Evolutionary conservation across 53 echinoderm and acorn worm genomes (phyloP), one percentile per base, ranked within the genome.

Genomic region (Antedon mediterranea): DNA sequence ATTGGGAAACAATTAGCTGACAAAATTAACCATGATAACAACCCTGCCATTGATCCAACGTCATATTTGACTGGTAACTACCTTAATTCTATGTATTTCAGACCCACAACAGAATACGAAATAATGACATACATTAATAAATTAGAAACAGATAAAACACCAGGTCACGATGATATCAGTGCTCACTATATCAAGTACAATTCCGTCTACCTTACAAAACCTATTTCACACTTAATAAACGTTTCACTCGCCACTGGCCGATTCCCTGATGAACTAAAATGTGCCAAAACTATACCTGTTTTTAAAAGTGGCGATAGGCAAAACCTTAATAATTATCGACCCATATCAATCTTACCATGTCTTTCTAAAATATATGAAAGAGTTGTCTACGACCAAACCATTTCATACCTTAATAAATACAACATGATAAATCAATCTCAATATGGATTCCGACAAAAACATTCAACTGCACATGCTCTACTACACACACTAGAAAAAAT

Each of bases 341-440:
- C 57, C 57, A 57, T 57, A 57, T 57, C 57, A 57, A 57, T 57
- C 57, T 57, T 57, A 57, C 57, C 57, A n/a, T n/a, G 57, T 57
- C 57, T 57, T 57, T 57, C 57, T 15, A 57, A 57, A 57, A 11
- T 57, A 57, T 57, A 2, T 26, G 57, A 57, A 57, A 57, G 57
- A 57, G 57, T 57, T 8, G 57, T 57, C 57, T 57, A 57, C 23
- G 57, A 57, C 23, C 57, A 57, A 23, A 57, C 57, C 23, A 57
- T 57, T 57, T 57, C 57, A 8, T 57, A 15, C 23, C 57, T 57
- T 18, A 57, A 57, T 23, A 57, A 57, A 57, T 57, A 57, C 23
- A 8, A 57, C 57, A 57, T 57, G 57, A 57, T 57, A 57, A 57
- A 57, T 26, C 11, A 23, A 15, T 57, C 57, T 57, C 57, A 57